A percentile compares a stretch with the other conserved stretches of the same genome.
Evolutionary conservation across 2,797 vertebrate genomes (phyloP).

Genomic region (Mus caroli): DNA sequence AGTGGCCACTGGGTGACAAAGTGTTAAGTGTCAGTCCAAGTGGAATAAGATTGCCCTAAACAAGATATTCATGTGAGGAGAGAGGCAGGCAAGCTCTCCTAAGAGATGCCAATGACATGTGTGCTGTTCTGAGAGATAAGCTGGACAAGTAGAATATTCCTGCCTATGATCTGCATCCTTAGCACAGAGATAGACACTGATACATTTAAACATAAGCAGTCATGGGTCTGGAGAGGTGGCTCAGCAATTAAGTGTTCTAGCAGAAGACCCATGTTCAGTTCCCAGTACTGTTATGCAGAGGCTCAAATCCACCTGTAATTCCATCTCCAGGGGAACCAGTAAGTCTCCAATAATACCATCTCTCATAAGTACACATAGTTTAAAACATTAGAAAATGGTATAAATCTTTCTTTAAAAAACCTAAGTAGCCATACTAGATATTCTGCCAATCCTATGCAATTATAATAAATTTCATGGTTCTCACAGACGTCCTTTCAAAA

Average conservation of each 20-base stretch:
- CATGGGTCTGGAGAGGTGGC: neutral
- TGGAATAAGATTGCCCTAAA: constrained; percentile 17
- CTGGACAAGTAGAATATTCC: neutral
- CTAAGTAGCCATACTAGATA: constrained; percentile 2
- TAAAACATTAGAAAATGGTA: neutral
- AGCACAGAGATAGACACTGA: neutral
- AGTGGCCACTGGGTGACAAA: constrained; percentile 71
- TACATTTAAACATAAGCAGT: constrained; percentile 28
- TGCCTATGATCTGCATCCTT: constrained; percentile 39
- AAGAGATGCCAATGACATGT: neutral
- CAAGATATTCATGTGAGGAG: neutral
- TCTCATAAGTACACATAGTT: neutral
- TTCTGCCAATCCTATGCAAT: neutral
- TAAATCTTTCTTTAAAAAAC: neutral
- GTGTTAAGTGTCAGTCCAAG: constrained; percentile 66
- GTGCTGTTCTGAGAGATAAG: neutral
- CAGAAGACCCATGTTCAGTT: neutral
- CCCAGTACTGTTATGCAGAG: neutral
- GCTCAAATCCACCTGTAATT: neutral
- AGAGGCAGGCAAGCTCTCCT: neutral
- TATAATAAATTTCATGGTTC: constrained; percentile 12
- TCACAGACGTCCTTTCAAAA: neutral
- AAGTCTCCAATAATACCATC: no score
- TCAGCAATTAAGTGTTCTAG: neutral
- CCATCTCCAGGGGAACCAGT: neutral